phyloP scores from a whole-genome alignment of 2,888 invertebrate genomes.

The Branchipolynoe longqiensis region DNA sequence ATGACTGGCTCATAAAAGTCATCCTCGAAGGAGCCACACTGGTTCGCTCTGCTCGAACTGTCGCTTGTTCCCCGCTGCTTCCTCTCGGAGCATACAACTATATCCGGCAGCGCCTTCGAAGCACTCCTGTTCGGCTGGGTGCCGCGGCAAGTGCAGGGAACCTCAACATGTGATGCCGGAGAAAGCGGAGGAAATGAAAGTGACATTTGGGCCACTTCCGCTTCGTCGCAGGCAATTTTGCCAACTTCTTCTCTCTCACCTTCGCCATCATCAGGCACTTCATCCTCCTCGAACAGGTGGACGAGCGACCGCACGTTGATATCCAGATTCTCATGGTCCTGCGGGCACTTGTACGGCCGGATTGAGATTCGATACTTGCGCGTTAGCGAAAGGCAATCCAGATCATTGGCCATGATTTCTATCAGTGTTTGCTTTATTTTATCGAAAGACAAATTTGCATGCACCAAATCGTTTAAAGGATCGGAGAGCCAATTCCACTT shows the following conservation, averaged over 20 bases:
- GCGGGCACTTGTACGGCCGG: constrained; percentile 51
- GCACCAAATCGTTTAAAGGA: too few relatives aligned
- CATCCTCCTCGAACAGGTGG: constrained; percentile 37
- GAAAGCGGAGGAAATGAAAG: neutral
- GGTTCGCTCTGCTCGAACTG: too few relatives aligned
- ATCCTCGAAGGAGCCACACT: too few relatives aligned
- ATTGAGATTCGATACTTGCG: constrained; percentile 60
- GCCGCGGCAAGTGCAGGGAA: neutral
- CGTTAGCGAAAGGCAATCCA: constrained; percentile 30
- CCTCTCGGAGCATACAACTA: constrained; percentile 30
- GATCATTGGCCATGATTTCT: constrained; percentile 49
- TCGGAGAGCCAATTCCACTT: too few relatives aligned
- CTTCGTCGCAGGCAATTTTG: too few relatives aligned
- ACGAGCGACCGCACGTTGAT: constrained; percentile 60
- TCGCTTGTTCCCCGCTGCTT: neutral
- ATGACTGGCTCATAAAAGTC: constrained; percentile 38
- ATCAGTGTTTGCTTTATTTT: too few relatives aligned
- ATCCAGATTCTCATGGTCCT: constrained; percentile 57
- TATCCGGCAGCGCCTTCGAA: constrained; percentile 1
- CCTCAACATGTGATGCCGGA: neutral
- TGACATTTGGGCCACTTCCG: neutral
- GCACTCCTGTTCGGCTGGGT: neutral
- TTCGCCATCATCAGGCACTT: neutral
- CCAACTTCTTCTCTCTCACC: neutral
- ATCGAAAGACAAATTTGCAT: too few relatives aligned